A percentile compares a stretch with the other conserved stretches of the same genome.
phyloP scores from a whole-genome alignment of 2,797 vertebrate genomes.

The Phalloptychus januarius region DNA sequence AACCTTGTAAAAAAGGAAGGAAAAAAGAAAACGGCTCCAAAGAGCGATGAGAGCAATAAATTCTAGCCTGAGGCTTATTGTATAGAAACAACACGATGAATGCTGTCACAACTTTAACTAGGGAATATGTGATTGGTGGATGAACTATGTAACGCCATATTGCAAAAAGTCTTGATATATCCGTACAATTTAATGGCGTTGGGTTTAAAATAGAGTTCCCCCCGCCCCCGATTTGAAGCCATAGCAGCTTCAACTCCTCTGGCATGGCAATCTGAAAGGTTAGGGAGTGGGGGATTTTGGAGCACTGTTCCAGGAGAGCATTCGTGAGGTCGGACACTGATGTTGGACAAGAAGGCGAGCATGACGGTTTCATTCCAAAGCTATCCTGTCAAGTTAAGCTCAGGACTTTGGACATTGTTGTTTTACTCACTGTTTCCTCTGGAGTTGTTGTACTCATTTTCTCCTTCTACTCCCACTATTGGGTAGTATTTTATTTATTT shows the following conservation, averaged over 20 bases:
- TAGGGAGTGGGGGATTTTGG: not conserved
- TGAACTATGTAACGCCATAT: conserved; percentile 5
- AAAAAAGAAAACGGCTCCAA: conserved; percentile 18
- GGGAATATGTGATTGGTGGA: conserved; percentile 10
- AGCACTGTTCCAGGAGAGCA: not conserved
- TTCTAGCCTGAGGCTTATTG: conserved; percentile 1
- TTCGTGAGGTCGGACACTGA: not conserved
- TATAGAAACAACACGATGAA: not conserved
- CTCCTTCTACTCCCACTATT: too few relatives aligned
- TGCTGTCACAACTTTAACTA: conserved; percentile 5
- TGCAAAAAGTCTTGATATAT: not conserved
- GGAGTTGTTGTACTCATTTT: too few relatives aligned
- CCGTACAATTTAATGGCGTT: not conserved
- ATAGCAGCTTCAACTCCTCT: not conserved
- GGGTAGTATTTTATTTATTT: too few relatives aligned
- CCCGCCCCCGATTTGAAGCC: not conserved
- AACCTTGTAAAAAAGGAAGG: conserved; percentile 9
- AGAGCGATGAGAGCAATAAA: conserved; percentile 21
- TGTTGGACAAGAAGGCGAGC: not conserved
- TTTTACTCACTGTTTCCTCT: too few relatives aligned
- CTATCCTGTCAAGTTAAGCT: not conserved
- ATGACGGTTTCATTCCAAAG: not conserved
- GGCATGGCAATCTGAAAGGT: not conserved
- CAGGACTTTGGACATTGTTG: too few relatives aligned
- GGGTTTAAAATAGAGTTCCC: not conserved